A percentile compares a stretch with the other conserved stretches of the same genome.
These are phyloP conservation scores for Drosophila infuscata DNA, from an alignment of 2,888 invertebrate genomes.

Conservation along the genomic window DNA sequence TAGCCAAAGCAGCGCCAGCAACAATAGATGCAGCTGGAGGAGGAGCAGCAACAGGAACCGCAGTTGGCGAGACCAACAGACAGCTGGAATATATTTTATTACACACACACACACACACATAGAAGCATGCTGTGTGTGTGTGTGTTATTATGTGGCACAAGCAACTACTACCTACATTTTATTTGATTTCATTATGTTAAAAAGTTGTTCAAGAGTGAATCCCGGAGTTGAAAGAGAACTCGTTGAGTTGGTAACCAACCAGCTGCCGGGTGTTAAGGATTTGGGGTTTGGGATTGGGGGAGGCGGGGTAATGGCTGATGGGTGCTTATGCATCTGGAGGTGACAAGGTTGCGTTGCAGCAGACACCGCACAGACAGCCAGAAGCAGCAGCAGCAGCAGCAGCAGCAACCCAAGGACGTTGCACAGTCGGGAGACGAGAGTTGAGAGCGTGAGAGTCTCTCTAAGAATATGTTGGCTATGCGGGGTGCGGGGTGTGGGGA, in stretches of 20 bases:
- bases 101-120: slow-evolving; percentile 10
- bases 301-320: slow-evolving; percentile 20
- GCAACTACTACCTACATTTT: slow-evolving; percentile 77
- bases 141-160: slow-evolving; percentile 62
- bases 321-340: slow-evolving; percentile 31
- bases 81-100: slow-evolving; percentile 75
- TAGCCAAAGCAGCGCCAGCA: slow-evolving; percentile 10
- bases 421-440: slow-evolving; percentile 49
- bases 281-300: neutral
- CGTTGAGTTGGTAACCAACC: slow-evolving; percentile 5
- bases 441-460: slow-evolving; percentile 16
- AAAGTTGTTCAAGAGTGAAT: slow-evolving; percentile 82
- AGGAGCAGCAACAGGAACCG: slow-evolving; percentile 61
- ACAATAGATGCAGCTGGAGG: slow-evolving; percentile 15
- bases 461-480: slow-evolving; percentile 28
- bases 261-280: neutral
- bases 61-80: slow-evolving; percentile 64
- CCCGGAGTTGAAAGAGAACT: slow-evolving; percentile 66
- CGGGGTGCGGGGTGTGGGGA: neutral
- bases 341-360: slow-evolving; percentile 61
- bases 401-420: slow-evolving; percentile 71
- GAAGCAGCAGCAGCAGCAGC: slow-evolving; percentile 38
- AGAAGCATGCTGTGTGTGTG: slow-evolving; percentile 25
- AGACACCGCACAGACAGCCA: slow-evolving; percentile 76
- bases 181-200: slow-evolving; percentile 83